phyloP scores from a whole-genome alignment of 2,797 vertebrate species.

The Lagodon rhomboides region DNA sequence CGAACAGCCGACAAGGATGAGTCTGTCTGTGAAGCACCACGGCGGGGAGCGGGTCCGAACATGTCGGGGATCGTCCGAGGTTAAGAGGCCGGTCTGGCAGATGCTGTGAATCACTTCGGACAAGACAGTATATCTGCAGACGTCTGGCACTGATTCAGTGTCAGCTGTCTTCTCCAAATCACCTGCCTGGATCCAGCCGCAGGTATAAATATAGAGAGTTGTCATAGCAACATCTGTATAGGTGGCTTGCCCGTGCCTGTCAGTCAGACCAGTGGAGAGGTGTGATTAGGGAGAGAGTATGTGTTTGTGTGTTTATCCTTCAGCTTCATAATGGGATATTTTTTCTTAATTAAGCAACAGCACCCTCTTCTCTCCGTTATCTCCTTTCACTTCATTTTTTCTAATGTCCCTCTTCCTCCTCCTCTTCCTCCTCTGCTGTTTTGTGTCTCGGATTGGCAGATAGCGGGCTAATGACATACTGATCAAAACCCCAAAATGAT shows the following conservation, averaged over 20 bases:
- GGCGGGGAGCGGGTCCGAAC: background rate
- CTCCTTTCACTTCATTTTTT: background rate
- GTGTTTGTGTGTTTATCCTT: background rate
- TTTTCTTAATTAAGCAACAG: background rate
- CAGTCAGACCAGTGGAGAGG: conserved; percentile 27
- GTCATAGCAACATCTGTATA: conserved; percentile 51
- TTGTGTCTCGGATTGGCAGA: background rate
- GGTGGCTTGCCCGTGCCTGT: conserved; percentile 17
- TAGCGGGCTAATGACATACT: background rate
- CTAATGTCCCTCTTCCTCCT: background rate
- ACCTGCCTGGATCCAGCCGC: conserved; percentile 1
- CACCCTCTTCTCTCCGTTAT: background rate
- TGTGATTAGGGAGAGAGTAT: conserved; percentile 18
- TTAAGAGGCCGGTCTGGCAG: conserved; percentile 4
- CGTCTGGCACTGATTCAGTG: conserved; percentile 14
- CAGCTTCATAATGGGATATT: no score
- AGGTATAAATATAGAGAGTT: conserved; percentile 56
- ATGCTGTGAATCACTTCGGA: conserved; percentile 28
- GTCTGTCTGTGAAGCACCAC: background rate
- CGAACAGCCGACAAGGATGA: background rate
- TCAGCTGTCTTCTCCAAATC: conserved; percentile 5
- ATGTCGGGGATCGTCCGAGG: background rate
- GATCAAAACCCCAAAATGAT: background rate
- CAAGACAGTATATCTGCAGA: conserved; percentile 10
- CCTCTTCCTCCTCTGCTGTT: background rate